A percentile compares a stretch with the other conserved stretches of the same genome.
phyloP scores from a whole-genome alignment of 2,797 vertebrate species.

The Alectoris magna region DNA sequence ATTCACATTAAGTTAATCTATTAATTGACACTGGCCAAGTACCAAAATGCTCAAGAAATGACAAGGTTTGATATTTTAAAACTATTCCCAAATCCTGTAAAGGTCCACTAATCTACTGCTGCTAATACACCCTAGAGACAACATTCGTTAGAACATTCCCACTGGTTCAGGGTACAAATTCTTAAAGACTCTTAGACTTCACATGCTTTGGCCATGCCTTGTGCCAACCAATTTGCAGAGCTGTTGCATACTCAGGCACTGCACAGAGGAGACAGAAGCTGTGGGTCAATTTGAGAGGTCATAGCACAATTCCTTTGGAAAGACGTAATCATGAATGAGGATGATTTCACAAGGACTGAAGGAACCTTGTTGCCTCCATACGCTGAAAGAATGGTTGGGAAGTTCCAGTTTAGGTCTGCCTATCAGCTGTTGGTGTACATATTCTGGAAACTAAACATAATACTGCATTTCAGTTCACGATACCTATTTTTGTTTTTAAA shows the following conservation, averaged over 20 bases:
- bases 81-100: not conserved
- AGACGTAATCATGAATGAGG: not conserved
- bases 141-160: not conserved
- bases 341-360: not conserved
- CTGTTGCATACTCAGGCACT: not conserved
- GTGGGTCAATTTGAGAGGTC: not conserved
- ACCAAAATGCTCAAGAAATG: constrained; percentile 20
- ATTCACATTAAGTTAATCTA: not conserved
- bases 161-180: not conserved
- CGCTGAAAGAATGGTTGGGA: not conserved
- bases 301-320: not conserved
- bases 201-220: not conserved
- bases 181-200: not conserved
- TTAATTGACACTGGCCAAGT: not conserved
- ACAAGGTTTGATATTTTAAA: not conserved
- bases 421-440: accelerated
- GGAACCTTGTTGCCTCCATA: not conserved
- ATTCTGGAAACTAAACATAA: not conserved
- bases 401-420: not conserved
- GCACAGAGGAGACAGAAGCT: not conserved
- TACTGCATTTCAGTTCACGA: not conserved
- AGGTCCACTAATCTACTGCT: not conserved
- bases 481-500: not conserved
- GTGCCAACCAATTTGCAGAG: not conserved
- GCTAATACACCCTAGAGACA: not conserved